phyloP scores from a whole-genome alignment of 1,140 invertebrate genomes.

The Sminthurides bifidus region DNA sequence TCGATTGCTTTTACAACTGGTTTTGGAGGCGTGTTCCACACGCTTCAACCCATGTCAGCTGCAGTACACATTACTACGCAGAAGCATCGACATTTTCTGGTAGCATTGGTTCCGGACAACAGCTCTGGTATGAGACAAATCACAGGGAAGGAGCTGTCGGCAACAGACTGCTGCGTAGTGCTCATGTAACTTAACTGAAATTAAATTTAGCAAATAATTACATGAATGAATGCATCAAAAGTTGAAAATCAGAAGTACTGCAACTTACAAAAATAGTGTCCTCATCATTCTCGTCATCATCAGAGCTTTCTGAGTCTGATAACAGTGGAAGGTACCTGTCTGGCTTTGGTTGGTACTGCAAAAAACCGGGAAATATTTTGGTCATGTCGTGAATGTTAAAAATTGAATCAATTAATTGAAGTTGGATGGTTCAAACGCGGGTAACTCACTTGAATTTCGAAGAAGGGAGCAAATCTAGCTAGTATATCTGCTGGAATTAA shows the following conservation, averaged over 20 bases:
- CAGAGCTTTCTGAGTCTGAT: neutral
- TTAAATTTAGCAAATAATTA: neutral
- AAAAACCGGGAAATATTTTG: neutral
- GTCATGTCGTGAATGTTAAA: neutral
- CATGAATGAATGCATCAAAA: neutral
- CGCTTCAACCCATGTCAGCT: too few relatives aligned
- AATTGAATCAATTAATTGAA: neutral
- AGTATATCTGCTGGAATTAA: neutral
- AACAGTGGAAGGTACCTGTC: neutral
- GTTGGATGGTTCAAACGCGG: neutral
- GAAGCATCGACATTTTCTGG: too few relatives aligned
- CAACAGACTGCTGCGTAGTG: too few relatives aligned
- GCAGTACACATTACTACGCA: too few relatives aligned
- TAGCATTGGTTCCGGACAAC: too few relatives aligned
- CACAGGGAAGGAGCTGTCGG: too few relatives aligned
- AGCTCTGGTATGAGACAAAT: too few relatives aligned
- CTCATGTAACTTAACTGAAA: too few relatives aligned
- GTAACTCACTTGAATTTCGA: neutral
- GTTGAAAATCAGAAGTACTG: neutral
- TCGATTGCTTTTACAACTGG: too few relatives aligned
- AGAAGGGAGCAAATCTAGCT: neutral
- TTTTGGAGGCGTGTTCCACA: too few relatives aligned
- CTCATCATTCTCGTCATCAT: conserved; percentile 5
- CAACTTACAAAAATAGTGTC: neutral
- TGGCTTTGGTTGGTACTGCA: neutral